Conservation (phyloP, 2,113 vertebrate genomes). For the Narcine bancroftii region DNA sequence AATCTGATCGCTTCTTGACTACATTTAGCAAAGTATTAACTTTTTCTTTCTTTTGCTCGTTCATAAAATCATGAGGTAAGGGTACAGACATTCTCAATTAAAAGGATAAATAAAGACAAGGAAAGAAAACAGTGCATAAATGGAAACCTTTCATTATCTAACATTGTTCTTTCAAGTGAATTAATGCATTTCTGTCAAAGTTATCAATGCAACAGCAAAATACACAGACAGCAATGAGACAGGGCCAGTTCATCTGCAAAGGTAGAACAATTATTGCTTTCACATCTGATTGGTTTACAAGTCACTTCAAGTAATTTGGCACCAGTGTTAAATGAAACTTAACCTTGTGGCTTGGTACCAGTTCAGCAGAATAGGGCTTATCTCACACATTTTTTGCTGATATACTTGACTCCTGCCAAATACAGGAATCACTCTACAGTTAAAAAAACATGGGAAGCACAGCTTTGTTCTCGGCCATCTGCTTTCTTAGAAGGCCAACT, state of each 20-base stretch:
- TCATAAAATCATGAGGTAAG: background rate
- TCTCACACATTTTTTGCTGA: constrained; percentile 27
- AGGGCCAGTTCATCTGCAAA: background rate
- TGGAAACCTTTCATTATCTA: background rate
- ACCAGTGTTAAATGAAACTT: background rate
- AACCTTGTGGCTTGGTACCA: background rate
- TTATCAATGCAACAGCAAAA: background rate
- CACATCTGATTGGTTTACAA: background rate
- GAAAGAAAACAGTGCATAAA: background rate
- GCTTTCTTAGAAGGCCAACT: background rate
- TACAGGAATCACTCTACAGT: background rate
- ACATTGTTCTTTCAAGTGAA: background rate
- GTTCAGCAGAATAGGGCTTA: constrained; percentile 8
- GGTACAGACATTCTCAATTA: background rate
- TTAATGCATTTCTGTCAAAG: background rate
- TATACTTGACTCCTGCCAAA: background rate
- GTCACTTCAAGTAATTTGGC: constrained; percentile 15
- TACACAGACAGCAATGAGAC: background rate
- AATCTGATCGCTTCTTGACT: background rate
- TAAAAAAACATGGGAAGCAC: background rate
- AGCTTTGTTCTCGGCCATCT: background rate
- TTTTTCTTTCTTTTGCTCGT: background rate
- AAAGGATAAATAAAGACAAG: background rate
- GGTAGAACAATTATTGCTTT: constrained; percentile 11
- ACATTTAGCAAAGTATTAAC: background rate